Base-by-base conservation (phyloP, 1,140 invertebrate genomes). In the Hormaphis cornu region DNA sequence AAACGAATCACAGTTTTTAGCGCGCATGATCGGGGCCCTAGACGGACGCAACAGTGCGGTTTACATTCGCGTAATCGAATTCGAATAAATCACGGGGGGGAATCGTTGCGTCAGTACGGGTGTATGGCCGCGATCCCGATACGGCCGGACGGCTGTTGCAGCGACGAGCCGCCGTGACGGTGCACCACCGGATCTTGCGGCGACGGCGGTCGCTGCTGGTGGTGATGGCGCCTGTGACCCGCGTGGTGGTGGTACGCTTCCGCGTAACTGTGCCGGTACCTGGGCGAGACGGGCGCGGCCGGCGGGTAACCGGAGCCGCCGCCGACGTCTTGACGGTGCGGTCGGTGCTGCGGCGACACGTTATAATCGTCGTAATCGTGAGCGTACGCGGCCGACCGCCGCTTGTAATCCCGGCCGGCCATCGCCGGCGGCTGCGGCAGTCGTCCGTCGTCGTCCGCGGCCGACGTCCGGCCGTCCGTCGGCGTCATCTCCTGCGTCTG, bases 201-300 rank as follows among this genome's bases (percentile, higher is more conserved):
- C 12, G 52, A 70, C 2, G 40, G 18, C 14, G 16, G 40, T 46
- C 50, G 50, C 35, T 37, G 54, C 9, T 56, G 48, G 5, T 46
- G 61, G n/a, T 28, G 59, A 0, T 69, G 63, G 16, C 35, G 54
- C 6, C 24, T 9, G 40, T 42, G 30, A 33, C 9, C 5, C 5
- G 4, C 5, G 30, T 33, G 4, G 30, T 33, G 30, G 24, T 71
- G 71, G 1, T 79, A 77, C 1, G 80, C 79, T 66, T 83, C 82
- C 2, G 81, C 81, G 59, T 82, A 83, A 74, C 82, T 83, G 74
- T 82, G 81, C 50, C 82, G 77, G 71, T 83, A 82, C 75, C 81
- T 77, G 33, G 74, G 73, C n/a, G 74, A 70, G 12, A 71, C 48
- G 18, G 70, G 33, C 10, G 59, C 40, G 9, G 33, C 46, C 30